These are phyloP conservation scores for Elysia crispata DNA, from an alignment of 2,888 invertebrate species.

Conservation along the genomic window DNA sequence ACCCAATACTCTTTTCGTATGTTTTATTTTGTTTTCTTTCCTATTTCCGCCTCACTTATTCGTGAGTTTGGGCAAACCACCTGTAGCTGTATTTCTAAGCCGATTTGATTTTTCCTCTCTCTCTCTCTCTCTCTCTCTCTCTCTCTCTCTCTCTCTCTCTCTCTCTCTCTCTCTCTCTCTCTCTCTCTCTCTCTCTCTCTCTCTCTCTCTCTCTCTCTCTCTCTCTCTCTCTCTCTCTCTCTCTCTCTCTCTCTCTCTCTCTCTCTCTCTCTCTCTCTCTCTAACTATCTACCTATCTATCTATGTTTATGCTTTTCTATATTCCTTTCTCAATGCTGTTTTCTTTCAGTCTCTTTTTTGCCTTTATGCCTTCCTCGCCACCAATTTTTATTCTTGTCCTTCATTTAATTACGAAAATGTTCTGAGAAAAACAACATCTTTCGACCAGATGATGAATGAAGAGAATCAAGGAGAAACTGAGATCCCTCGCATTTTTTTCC, in stretches of 20 bases:
- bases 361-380: neutral
- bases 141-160: constrained; percentile 22
- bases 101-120: neutral
- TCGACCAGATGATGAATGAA: neutral
- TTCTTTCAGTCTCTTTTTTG: neutral
- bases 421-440: neutral
- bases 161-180: neutral
- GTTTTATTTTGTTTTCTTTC: too few relatives aligned
- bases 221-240: neutral
- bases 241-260: constrained; percentile 30
- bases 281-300: constrained; percentile 22
- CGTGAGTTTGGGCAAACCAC: too few relatives aligned
- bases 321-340: neutral
- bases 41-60: too few relatives aligned
- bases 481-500: too few relatives aligned
- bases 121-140: constrained; percentile 3
- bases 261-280: constrained; percentile 31
- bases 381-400: neutral
- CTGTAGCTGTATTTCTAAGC: neutral
- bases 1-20: too few relatives aligned
- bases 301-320: neutral
- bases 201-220: neutral
- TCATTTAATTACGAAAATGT: too few relatives aligned
- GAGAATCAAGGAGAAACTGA: neutral
- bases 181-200: neutral